Conservation (phyloP, 2,888 invertebrate species). For the Pandemis heparana region DNA sequence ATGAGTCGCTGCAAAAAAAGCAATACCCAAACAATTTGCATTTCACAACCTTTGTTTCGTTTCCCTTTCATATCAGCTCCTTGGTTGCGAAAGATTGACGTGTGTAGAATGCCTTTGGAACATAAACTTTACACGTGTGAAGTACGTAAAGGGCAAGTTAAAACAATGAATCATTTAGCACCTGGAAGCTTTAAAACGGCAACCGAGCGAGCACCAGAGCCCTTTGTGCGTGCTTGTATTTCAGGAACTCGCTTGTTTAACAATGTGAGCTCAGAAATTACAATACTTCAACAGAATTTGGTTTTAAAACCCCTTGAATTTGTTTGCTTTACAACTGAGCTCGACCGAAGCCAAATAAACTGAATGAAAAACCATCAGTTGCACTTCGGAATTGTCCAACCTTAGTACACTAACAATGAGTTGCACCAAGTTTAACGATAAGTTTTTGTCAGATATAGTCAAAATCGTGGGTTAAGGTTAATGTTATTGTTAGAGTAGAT, state of each 20-base stretch:
- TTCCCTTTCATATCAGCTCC: constrained; percentile 13
- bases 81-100: neutral
- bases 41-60: constrained; percentile 15
- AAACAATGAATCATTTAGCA: constrained; percentile 61
- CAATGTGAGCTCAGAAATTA: constrained; percentile 8
- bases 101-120: constrained; percentile 19
- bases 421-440: no score
- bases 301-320: constrained; percentile 19
- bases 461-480: no score
- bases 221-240: constrained; percentile 31
- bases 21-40: neutral
- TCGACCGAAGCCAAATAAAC: neutral
- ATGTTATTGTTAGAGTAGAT: no score
- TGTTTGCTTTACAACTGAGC: neutral
- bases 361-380: constrained; percentile 3
- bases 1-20: neutral
- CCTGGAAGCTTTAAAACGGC: constrained; percentile 45
- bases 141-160: constrained; percentile 32
- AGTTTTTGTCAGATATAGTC: no score
- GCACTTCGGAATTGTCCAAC: neutral
- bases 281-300: constrained; percentile 15
- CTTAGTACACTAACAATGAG: no score
- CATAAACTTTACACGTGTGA: constrained; percentile 12
- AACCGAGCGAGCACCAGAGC: constrained; percentile 8
- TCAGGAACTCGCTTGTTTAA: constrained; percentile 23